Evolutionary conservation across 2,888 invertebrate genomes (phyloP), one percentile per base, ranked within the genome.

Genomic region (Aplocera efformata): DNA sequence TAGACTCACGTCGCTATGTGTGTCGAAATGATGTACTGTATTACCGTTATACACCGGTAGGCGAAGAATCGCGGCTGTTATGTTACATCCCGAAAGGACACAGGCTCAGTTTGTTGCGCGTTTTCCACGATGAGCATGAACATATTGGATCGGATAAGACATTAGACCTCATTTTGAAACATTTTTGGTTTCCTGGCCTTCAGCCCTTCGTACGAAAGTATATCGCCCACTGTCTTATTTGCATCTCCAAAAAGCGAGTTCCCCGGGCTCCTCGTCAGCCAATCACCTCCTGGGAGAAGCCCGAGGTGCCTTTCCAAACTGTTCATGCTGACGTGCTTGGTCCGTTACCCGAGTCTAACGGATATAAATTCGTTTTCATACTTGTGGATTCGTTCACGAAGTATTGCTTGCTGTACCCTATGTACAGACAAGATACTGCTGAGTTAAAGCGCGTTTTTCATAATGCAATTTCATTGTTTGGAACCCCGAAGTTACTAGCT

Each of bases 71-170:
- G 0, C 24, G 56, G 0, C 11, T 54, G 0, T 23, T 61, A 0
- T 62, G 60, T 31, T 63, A 32, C 8, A 40, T 63, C 0, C 61
- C 66, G 0, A 66, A 54, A 11, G 62, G 58, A 1, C 45, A 57
- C 32, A 22, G 63, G 1, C 36, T 66, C 0, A 63, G 63, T 13
- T 10, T 61, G 0, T 26, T 63, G 1, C 11, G 59, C 1, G 27
- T 59, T 1, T 66, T 63, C 33, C 60, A 63, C 8, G 54, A 54
- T 9, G 50, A 60, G 10, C 58, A 60, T 22, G 36, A 46, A 0
- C 58, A 59, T 11, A 33, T 49, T 0, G 46, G 52, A 0, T 28
- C 20, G 0, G 56, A 56, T 0, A 54, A 50, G 28, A 54, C 54
- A 0, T 1, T 11, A 0, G 53, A 57, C 4, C 23, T 56, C 0